These are phyloP conservation scores for Thyatira batis DNA, from an alignment of 2,888 invertebrate genomes.

Conservation along the genomic window DNA sequence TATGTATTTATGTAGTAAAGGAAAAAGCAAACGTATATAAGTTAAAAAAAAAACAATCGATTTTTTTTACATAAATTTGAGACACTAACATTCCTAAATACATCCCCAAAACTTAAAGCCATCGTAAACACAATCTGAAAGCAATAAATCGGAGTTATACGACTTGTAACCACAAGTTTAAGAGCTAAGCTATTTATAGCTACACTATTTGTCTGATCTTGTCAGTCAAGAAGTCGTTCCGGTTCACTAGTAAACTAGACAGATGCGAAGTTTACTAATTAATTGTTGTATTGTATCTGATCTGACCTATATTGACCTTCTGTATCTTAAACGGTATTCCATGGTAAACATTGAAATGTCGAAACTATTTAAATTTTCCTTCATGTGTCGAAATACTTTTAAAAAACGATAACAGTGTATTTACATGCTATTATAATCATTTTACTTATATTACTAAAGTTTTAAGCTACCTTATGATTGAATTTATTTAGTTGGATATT, in stretches of 20 bases:
- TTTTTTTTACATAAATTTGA: too few relatives aligned
- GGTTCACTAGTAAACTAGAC: not conserved
- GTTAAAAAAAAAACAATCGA: too few relatives aligned
- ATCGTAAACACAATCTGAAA: not conserved
- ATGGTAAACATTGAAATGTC: too few relatives aligned
- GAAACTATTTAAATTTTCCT: too few relatives aligned
- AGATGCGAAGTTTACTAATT: slow-evolving; percentile 1
- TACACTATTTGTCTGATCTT: slow-evolving; percentile 1
- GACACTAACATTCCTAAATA: not conserved
- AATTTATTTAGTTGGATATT: too few relatives aligned
- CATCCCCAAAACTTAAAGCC: not conserved
- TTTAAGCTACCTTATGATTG: too few relatives aligned
- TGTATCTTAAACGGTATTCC: not conserved
- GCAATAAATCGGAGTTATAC: not conserved
- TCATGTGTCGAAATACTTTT: too few relatives aligned
- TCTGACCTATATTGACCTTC: not conserved
- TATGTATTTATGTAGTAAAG: too few relatives aligned
- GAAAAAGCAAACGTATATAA: too few relatives aligned
- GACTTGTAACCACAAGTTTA: not conserved
- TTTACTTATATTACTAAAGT: too few relatives aligned
- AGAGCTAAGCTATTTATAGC: not conserved
- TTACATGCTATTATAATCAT: too few relatives aligned
- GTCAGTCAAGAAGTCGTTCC: not conserved
- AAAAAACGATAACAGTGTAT: too few relatives aligned
- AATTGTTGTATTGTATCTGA: not conserved